phyloP scores from a whole-genome alignment of 64 coral and sea anemone genomes.

The Pachyseris speciosa region DNA sequence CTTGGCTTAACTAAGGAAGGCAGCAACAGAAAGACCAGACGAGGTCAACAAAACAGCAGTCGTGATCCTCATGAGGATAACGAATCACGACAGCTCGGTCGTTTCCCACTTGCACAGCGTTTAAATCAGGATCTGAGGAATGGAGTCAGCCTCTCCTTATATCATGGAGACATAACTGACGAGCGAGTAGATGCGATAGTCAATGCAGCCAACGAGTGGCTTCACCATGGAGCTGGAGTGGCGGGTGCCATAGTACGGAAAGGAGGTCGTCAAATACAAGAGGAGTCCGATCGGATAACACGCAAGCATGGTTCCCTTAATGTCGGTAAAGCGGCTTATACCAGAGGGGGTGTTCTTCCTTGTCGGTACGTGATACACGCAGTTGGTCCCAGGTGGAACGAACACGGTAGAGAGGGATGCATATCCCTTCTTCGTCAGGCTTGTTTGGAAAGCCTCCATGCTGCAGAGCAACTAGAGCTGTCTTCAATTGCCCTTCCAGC shows the following conservation, averaged over 20 bases:
- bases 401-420: background rate
- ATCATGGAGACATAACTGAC: slow-evolving; percentile 64
- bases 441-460: slow-evolving; percentile 58
- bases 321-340: slow-evolving; percentile 13
- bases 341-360: slow-evolving; percentile 13
- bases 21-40: no score
- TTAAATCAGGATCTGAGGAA: background rate
- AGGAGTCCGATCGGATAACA: background rate
- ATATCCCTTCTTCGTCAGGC: slow-evolving; percentile 43
- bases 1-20: background rate
- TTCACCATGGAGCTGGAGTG: slow-evolving; percentile 25
- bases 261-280: slow-evolving; percentile 58
- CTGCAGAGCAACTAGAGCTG: slow-evolving; percentile 16
- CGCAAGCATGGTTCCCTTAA: background rate
- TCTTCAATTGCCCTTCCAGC: slow-evolving; percentile 71
- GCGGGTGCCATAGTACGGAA: slow-evolving; percentile 49
- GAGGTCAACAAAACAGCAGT: background rate
- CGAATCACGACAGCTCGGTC: background rate
- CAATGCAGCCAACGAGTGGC: slow-evolving; percentile 46
- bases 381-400: slow-evolving; percentile 72
- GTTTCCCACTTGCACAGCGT: background rate
- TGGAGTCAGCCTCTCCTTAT: slow-evolving; percentile 29
- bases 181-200: slow-evolving; percentile 66
- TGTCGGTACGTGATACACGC: slow-evolving; percentile 68
- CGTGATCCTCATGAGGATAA: background rate